Evolutionary conservation across 2,797 vertebrate species (phyloP).

Genomic region (Uromys caudimaculatus): DNA sequence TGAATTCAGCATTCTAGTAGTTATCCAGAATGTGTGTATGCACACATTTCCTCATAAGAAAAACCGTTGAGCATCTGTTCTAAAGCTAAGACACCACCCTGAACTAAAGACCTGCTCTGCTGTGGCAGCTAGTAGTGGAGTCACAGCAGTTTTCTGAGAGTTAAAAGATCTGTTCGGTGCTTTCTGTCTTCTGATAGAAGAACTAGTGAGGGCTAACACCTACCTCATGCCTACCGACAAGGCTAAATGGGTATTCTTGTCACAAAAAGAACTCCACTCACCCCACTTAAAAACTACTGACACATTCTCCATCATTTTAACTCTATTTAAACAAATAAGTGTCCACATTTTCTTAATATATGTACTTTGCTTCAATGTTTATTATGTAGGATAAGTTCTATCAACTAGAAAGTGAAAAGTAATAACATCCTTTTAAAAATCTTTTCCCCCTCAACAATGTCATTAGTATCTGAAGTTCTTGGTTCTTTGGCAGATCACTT

Average conservation of each 20-base stretch:
- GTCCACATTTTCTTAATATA: slow-evolving; percentile 45
- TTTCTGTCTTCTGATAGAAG: slow-evolving; percentile 20
- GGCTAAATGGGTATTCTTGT: slow-evolving; percentile 47
- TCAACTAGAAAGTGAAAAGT: slow-evolving; percentile 57
- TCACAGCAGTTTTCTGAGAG: slow-evolving; percentile 47
- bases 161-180: slow-evolving; percentile 47
- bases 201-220: slow-evolving; percentile 3
- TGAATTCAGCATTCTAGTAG: slow-evolving; percentile 45
- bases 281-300: slow-evolving; percentile 45
- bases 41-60: not conserved
- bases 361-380: slow-evolving; percentile 42
- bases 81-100: slow-evolving; percentile 10
- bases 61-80: slow-evolving; percentile 39
- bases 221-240: slow-evolving; percentile 29
- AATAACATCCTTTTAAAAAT: slow-evolving; percentile 50
- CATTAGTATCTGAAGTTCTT: slow-evolving; percentile 68
- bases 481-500: slow-evolving; percentile 71
- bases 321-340: slow-evolving; percentile 38
- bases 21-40: slow-evolving; percentile 14
- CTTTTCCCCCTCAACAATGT: slow-evolving; percentile 28
- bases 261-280: slow-evolving; percentile 57
- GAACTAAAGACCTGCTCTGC: not conserved
- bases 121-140: slow-evolving; percentile 6
- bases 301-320: slow-evolving; percentile 33
- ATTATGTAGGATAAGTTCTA: slow-evolving; percentile 17